These are phyloP conservation scores for Stylophora pistillata DNA, from an alignment of 64 coral and sea anemone species.

Conservation along the genomic window DNA sequence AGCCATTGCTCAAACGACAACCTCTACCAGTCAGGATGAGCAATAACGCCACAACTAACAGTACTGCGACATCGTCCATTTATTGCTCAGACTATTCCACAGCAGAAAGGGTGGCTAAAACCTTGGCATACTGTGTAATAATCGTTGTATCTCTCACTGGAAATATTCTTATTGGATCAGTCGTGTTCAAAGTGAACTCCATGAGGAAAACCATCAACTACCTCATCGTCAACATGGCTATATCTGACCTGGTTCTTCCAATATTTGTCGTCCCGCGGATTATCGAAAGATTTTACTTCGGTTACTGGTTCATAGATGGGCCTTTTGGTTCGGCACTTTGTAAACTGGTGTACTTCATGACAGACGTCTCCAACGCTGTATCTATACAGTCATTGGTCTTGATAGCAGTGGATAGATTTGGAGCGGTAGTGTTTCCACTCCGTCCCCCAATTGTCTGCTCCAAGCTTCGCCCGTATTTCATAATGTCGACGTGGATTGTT, in stretches of 20 bases:
- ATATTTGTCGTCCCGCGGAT: constrained; percentile 7
- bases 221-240: constrained; percentile 43
- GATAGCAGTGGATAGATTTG: constrained; percentile 50
- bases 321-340: neutral
- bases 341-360: constrained; percentile 13
- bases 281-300: neutral
- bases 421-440: constrained; percentile 30
- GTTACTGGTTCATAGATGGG: constrained; percentile 29
- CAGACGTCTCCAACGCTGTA: constrained; percentile 17
- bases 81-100: neutral
- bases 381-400: constrained; percentile 23
- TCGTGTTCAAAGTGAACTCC: constrained; percentile 18
- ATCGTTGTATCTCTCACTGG: constrained; percentile 7
- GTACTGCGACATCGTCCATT: neutral
- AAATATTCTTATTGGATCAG: constrained; percentile 10
- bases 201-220: constrained; percentile 38
- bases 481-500: constrained; percentile 1
- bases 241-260: constrained; percentile 28
- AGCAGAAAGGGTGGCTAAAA: neutral
- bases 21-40: neutral
- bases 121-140: constrained; percentile 2
- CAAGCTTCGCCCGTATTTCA: constrained; percentile 16
- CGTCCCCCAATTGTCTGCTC: constrained; percentile 6
- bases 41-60: neutral
- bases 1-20: too few species aligned